Percentiles rank a stretch among this genome's conserved stretches.
Conservation (phyloP, 2,888 invertebrate species). For the Apotomis betuletana region DNA sequence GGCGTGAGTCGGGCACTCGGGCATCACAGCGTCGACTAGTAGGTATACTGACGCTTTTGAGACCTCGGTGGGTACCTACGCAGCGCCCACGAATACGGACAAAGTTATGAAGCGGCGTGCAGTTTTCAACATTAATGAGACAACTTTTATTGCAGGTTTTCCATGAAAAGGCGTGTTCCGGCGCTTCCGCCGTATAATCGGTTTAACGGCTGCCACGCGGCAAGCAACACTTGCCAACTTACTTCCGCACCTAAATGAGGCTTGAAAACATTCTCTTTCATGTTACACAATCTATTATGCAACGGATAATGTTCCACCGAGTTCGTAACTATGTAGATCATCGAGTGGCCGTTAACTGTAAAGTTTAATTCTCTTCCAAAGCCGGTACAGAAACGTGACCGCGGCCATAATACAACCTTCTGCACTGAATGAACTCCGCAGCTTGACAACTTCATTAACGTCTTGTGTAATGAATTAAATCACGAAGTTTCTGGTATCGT, state of each 20-base stretch:
- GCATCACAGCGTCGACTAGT: too few species aligned
- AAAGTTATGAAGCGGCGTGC: conserved; percentile 23
- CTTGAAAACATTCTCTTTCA: conserved; percentile 16
- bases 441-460: neutral
- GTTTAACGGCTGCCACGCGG: conserved; percentile 18
- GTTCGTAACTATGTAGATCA: neutral
- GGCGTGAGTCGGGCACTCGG: too few species aligned
- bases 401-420: neutral
- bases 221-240: conserved; percentile 15
- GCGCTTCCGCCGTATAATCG: conserved; percentile 27
- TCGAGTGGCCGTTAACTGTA: neutral
- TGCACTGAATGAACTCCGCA: neutral
- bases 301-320: conserved; percentile 1
- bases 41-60: too few species aligned
- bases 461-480: conserved; percentile 2
- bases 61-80: too few species aligned
- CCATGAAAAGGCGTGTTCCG: conserved; percentile 20
- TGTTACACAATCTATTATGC: neutral
- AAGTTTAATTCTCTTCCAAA: neutral
- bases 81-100: neutral
- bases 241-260: conserved; percentile 17
- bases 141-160: conserved; percentile 31
- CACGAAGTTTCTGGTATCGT: neutral
- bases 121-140: conserved; percentile 41
- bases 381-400: neutral